Percentiles rank a stretch among this genome's conserved stretches.
Conservation (phyloP, 2,797 vertebrate genomes). For the Epinephelus awoara region DNA sequence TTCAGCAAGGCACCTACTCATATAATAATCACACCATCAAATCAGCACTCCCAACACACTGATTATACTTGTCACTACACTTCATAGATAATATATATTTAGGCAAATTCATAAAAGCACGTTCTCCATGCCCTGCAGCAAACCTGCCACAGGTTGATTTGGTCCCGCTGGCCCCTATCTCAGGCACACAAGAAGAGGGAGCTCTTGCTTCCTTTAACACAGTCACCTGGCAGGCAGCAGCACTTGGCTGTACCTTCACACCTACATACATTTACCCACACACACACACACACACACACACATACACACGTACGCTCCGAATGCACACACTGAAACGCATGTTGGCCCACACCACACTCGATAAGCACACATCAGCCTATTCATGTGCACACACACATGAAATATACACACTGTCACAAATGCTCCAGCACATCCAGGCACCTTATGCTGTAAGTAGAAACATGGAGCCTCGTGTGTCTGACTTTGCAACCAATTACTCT, state of each 20-base stretch:
- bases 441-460: constrained; percentile 9
- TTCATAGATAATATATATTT: background rate
- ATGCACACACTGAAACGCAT: background rate
- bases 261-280: constrained; percentile 9
- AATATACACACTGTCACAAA: background rate
- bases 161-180: constrained; percentile 48
- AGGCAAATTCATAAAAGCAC: background rate
- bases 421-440: constrained; percentile 7
- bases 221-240: constrained; percentile 55
- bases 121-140: constrained; percentile 26
- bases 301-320: background rate
- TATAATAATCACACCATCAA: too few relatives aligned
- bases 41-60: too few relatives aligned
- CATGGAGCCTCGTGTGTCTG: background rate
- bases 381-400: background rate
- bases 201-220: constrained; percentile 75
- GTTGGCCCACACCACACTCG: background rate
- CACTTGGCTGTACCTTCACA: constrained; percentile 32
- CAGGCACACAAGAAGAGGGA: constrained; percentile 82
- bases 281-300: background rate
- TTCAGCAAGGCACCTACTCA: background rate
- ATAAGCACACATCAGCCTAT: constrained; percentile 3
- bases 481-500: constrained; percentile 19
- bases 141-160: constrained; percentile 44
- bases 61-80: too few relatives aligned